Evolutionary conservation across 2,888 invertebrate genomes (phyloP).

Genomic region (Drosophila histrio): DNA sequence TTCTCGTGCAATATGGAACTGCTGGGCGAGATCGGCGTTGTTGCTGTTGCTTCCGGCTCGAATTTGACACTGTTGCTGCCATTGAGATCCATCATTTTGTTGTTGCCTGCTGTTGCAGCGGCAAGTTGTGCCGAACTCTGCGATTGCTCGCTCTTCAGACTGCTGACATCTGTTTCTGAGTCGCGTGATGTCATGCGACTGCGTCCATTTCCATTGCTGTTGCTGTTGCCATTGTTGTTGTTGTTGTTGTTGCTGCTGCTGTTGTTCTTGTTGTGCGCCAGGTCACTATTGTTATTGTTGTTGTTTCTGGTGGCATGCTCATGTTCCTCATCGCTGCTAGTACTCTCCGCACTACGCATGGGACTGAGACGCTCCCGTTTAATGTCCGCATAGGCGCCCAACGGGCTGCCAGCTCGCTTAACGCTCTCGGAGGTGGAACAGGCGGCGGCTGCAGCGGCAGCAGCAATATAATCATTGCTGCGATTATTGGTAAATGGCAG

Average conservation of each 20-base stretch:
- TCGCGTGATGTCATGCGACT: conserved; percentile 80
- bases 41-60: conserved; percentile 37
- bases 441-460: conserved; percentile 38
- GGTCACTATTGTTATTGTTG: conserved; percentile 58
- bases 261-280: conserved; percentile 61
- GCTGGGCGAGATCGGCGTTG: conserved; percentile 34
- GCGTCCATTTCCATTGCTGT: conserved; percentile 59
- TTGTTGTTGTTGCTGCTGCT: conserved; percentile 54
- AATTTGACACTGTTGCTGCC: conserved; percentile 67
- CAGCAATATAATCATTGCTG: conserved; percentile 68
- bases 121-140: conserved; percentile 44
- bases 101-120: conserved; percentile 35
- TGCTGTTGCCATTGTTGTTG: conserved; percentile 47
- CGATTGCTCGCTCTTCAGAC: conserved; percentile 73
- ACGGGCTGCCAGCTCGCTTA: conserved; percentile 83
- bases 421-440: conserved; percentile 47
- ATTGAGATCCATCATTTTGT: conserved; percentile 80
- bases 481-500: conserved; percentile 80
- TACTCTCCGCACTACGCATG: conserved; percentile 49
- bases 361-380: conserved; percentile 86
- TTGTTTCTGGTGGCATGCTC: conserved; percentile 62
- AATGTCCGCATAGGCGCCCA: conserved; percentile 84
- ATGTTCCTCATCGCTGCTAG: conserved; percentile 67
- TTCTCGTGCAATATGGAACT: conserved; percentile 82
- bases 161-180: conserved; percentile 80